Evolutionary conservation across 2,888 invertebrate genomes (phyloP).

Genomic region (Dryobotodes eremita): DNA sequence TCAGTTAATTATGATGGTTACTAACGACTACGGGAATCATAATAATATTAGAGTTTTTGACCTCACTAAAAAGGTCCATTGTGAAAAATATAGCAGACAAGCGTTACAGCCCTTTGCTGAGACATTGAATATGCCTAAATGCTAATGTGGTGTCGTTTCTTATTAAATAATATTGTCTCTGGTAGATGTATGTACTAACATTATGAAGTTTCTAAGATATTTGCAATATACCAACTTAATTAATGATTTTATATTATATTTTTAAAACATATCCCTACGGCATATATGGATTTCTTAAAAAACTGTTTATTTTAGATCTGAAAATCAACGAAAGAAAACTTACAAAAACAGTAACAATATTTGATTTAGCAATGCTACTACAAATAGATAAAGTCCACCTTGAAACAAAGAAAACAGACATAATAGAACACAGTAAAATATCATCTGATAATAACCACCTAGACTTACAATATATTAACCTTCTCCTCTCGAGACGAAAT

Average conservation of each 20-base stretch:
- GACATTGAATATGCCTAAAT: neutral
- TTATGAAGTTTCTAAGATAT: neutral
- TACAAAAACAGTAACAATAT: neutral
- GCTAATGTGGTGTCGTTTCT: neutral
- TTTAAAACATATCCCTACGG: neutral
- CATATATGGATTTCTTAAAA: neutral
- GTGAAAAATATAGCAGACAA: neutral
- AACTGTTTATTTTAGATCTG: neutral
- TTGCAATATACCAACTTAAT: neutral
- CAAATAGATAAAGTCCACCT: neutral
- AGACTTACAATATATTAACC: slow-evolving; percentile 47
- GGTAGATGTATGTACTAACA: neutral
- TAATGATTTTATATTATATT: neutral
- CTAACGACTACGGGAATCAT: neutral
- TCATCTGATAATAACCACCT: slow-evolving; percentile 26
- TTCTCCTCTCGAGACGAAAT: slow-evolving; percentile 38
- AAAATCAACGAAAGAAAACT: neutral
- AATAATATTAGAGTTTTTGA: slow-evolving; percentile 7
- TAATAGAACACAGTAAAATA: neutral
- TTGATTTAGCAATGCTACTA: neutral
- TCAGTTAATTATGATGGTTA: neutral
- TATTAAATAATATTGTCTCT: neutral
- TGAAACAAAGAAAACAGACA: neutral
- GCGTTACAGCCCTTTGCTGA: neutral
- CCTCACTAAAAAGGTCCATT: slow-evolving; percentile 3